These are phyloP conservation scores for Zeus faber DNA, from an alignment of 2,113 vertebrate genomes.

Conservation along the genomic window DNA sequence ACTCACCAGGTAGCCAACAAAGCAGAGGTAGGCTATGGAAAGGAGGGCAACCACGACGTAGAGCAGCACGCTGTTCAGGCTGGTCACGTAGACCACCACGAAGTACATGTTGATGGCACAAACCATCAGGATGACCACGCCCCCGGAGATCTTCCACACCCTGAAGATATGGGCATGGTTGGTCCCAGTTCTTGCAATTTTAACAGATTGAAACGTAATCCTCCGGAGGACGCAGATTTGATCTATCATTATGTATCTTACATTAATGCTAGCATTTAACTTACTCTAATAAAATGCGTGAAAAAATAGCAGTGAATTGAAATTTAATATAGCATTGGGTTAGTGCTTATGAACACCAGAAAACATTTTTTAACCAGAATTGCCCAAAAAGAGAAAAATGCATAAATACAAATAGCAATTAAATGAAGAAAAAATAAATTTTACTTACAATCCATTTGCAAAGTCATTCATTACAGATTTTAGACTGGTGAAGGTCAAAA, in stretches of 20 bases:
- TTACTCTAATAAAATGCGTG: too few relatives aligned
- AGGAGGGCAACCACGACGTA: constrained; percentile 81
- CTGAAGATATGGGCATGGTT: constrained; percentile 59
- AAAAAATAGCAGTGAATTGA: too few relatives aligned
- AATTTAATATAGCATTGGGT: too few relatives aligned
- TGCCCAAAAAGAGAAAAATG: neutral
- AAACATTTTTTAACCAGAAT: too few relatives aligned
- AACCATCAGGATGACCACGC: constrained; percentile 81
- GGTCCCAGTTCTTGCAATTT: neutral
- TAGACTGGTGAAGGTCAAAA: constrained; percentile 92
- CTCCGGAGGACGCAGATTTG: too few relatives aligned
- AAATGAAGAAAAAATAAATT: neutral
- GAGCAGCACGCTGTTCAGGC: constrained; percentile 75
- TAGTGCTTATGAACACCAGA: too few relatives aligned
- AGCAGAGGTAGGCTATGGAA: constrained; percentile 83
- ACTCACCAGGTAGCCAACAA: constrained; percentile 88
- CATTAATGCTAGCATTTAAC: too few relatives aligned
- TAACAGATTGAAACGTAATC: neutral
- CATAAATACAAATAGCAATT: neutral
- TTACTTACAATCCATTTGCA: constrained; percentile 89
- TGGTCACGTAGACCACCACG: constrained; percentile 85
- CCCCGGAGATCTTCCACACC: constrained; percentile 84
- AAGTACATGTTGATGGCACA: constrained; percentile 95
- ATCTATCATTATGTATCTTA: too few relatives aligned
- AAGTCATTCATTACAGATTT: constrained; percentile 90